These are phyloP conservation scores for Rostratula benghalensis DNA, from an alignment of 2,113 vertebrate species.

Conservation along the genomic window DNA sequence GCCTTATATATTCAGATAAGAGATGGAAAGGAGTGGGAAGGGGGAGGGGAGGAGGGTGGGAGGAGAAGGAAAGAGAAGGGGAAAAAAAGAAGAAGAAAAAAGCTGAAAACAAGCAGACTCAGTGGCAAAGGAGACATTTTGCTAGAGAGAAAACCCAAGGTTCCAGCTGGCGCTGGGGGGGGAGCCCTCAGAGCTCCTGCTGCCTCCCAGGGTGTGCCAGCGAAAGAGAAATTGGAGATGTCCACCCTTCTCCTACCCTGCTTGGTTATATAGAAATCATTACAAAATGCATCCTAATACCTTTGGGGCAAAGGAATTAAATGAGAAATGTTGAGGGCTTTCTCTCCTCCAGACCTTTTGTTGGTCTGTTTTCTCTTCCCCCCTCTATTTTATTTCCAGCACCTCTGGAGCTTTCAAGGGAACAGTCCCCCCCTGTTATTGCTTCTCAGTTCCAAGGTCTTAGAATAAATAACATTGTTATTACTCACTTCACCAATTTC, in stretches of 20 bases:
- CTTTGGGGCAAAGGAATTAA: constrained; percentile 54
- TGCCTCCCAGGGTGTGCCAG: not conserved
- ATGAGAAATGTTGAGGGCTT: constrained; percentile 38
- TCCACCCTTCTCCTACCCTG: not conserved
- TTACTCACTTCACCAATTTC: constrained; percentile 69
- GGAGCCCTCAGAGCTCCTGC: not conserved
- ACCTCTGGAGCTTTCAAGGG: constrained; percentile 59
- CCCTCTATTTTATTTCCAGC: constrained; percentile 9
- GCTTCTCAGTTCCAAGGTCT: constrained; percentile 70
- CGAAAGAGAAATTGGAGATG: not conserved
- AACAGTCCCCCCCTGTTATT: constrained; percentile 32
- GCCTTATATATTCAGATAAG: constrained; percentile 85
- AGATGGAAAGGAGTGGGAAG: not conserved
- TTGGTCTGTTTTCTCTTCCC: not conserved
- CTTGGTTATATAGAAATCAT: constrained; percentile 31
- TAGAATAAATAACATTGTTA: constrained; percentile 72
- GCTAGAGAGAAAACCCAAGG: not conserved
- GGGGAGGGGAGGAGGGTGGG: rapidly evolving
- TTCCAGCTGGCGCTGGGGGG: not conserved
- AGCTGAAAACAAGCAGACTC: not conserved
- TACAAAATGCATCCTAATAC: constrained; percentile 47
- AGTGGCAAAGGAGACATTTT: not conserved
- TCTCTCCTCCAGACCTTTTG: constrained; percentile 51
- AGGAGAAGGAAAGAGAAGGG: not conserved
- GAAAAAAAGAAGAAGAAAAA: not conserved